Conservation (phyloP, 2,113 vertebrate species). For the Regulus satrapa region DNA sequence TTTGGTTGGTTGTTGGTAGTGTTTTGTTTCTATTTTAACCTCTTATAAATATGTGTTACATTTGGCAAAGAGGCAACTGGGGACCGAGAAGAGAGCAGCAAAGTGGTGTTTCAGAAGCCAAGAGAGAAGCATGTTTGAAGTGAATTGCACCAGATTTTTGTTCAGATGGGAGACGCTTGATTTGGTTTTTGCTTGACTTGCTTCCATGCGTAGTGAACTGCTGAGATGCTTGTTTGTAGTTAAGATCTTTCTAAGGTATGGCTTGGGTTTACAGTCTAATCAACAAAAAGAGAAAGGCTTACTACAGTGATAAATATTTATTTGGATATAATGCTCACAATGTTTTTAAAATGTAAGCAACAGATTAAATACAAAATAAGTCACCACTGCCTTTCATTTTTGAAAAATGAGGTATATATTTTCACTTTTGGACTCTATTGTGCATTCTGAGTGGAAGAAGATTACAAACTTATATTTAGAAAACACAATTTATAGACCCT, state of each 20-base stretch:
- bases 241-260: not conserved
- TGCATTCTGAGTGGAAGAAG: not conserved
- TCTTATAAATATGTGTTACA: not conserved
- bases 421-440: not conserved
- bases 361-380: not conserved
- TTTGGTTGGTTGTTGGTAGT: not conserved
- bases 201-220: not conserved
- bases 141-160: not conserved
- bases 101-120: not conserved
- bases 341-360: not conserved
- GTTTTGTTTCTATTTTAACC: constrained; percentile 1
- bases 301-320: not conserved
- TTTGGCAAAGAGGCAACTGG: constrained; percentile 32
- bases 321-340: not conserved
- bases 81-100: not conserved
- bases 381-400: not conserved
- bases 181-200: not conserved
- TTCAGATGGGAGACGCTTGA: not conserved
- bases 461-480: not conserved
- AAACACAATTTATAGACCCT: not conserved
- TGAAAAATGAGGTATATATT: not conserved
- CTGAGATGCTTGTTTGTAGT: not conserved
- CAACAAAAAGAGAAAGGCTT: not conserved
- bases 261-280: not conserved
- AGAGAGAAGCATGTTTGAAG: not conserved